Base-by-base conservation (phyloP, 1,140 invertebrate species). In the Gryon sp. region DNA sequence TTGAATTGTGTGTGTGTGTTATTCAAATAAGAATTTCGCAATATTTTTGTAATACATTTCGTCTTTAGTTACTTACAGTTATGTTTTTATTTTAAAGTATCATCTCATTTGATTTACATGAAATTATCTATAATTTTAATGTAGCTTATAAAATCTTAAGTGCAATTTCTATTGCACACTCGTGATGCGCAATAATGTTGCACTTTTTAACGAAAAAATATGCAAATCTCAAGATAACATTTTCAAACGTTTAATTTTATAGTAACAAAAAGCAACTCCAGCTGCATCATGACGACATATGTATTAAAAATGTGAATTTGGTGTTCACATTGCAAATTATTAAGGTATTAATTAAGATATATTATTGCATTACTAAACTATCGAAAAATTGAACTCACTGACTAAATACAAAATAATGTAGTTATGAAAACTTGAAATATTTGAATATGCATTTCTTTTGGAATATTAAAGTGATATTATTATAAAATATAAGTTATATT, bases 231-330 rank as follows among this genome's bases (percentile, higher is more conserved):
- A n/a, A n/a, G n/a, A n/a, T n/a, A n/a, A n/a, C 24, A 16, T 2
- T 26, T 24, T 2, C 20, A 32, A 12, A 4, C 52, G 43, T 57
- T 32, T 18, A 59, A 50, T 68, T 68, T 68, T 52, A 48, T 59
- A 68, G 59, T 50, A 52, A 59, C 65, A 53, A 45, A 69, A 69
- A 69, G 65, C 52, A 32, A 14, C 32, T n/a, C n/a, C n/a, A n/a
- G 26, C 15, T 15, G 16, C 15, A 20, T 20, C 52, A 55, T 69
- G 65, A 15, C 22, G 65, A 59, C 59, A 69, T 52, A 45, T 16
- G 6, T 4, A 15, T 30, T 65, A 65, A 65, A 65, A 65, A 63
- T 50, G 41, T 63, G 52, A 24, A 36, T 53, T 55, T 53, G 45
- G 36, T 11, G 45, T 45, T 38, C n/a, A n/a, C n/a, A n/a, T n/a